phyloP scores from a whole-genome alignment of 2,113 vertebrate species.

The Rattus rattus region DNA sequence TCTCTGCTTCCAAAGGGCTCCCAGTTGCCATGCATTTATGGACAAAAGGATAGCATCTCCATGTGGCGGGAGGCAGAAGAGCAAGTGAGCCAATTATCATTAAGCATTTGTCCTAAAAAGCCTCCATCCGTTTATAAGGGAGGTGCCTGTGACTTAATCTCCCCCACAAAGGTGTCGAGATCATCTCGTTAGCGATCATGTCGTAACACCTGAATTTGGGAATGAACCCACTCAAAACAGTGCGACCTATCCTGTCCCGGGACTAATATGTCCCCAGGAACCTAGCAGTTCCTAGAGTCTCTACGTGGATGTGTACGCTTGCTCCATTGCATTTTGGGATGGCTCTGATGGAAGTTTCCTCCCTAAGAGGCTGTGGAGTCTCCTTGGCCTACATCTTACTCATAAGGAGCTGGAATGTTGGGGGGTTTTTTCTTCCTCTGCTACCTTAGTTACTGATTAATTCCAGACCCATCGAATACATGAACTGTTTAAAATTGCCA shows the following conservation, averaged over 20 bases:
- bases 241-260: neutral
- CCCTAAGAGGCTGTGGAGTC: constrained; percentile 66
- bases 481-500: constrained; percentile 71
- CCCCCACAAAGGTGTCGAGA: neutral
- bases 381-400: constrained; percentile 76
- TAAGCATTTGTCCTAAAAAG: neutral
- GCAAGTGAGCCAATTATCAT: neutral
- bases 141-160: neutral
- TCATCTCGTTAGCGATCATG: too few species aligned
- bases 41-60: neutral
- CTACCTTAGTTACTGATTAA: constrained; percentile 76
- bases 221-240: neutral
- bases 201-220: neutral
- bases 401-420: constrained; percentile 59
- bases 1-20: neutral
- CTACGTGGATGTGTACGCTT: neutral
- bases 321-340: neutral
- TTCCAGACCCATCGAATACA: constrained; percentile 72
- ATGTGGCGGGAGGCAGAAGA: neutral
- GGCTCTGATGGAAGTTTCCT: constrained; percentile 3
- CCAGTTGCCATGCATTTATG: neutral
- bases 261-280: neutral
- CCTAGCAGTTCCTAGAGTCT: neutral
- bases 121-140: neutral
- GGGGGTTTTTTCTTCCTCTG: neutral